Base-by-base conservation (phyloP, 2,113 vertebrate genomes). In the Ammodytes dubius region DNA sequence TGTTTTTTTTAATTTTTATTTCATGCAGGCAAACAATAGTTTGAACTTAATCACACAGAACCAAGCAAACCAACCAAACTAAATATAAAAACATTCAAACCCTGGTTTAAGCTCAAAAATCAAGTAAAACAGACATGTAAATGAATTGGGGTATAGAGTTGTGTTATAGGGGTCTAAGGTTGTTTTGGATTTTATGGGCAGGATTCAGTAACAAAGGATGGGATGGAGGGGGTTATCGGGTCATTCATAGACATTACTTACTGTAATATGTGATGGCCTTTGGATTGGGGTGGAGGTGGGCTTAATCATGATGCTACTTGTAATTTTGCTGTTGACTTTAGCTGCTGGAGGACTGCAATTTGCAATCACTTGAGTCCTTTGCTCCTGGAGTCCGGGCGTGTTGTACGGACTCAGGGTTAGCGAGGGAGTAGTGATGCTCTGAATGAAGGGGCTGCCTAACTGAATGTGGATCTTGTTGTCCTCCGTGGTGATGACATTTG, bases 391-490 rank as follows among this genome's bases (percentile, higher is more conserved):
- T 69, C 90, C 92, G 4, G 93, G 87, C 6, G 88, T 86, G 70
- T 93, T 95, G 81, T 86, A 90, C 8, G 96, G 95, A 83, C 94
- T 96, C 91, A 87, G 75, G 61, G 95, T 91, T 92, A 95, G 96
- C 81, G 95, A 1, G 1, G 96, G 85, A 6, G 88, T 93, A 87
- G 95, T 92, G 86, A 97, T 93, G 89, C 95, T 94, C 94, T 98
- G 97, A 87, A 97, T 91, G 39, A 97, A 98, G 84, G 98, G 96
- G 85, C 92, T 97, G 91, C 98, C 98, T 94, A 99, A 95, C 92
- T 98, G 97, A 91, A 99, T 99, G 93, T 98, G 97, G 93, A 99
- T 99, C 96, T 99, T 99, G 94, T 99, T 99, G 95, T 99, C 98
- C 92, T 99, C 98, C 89, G 97, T 98, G 95, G 97, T 99, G 96